Evolutionary conservation across 1,140 invertebrate species (phyloP).

Genomic region (Drosophila hydei): DNA sequence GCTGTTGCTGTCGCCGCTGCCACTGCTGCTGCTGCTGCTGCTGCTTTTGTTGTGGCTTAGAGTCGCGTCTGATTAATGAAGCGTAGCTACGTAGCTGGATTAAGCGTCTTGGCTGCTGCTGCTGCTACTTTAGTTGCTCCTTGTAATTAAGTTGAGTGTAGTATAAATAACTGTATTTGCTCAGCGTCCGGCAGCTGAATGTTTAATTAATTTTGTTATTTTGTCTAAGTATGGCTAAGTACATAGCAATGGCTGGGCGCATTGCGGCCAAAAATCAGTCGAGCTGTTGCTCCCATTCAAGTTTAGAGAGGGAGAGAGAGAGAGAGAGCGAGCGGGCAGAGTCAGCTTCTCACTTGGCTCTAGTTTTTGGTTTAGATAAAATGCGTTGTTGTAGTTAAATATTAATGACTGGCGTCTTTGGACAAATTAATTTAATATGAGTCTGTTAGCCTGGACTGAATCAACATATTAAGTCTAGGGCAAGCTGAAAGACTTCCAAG

Average conservation of each 20-base stretch:
- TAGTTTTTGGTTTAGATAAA: not conserved
- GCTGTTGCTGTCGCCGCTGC: slow-evolving; percentile 23
- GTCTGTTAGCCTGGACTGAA: not conserved
- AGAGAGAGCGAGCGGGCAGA: no score
- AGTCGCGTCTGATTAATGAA: slow-evolving; percentile 80
- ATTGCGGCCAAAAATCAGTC: slow-evolving; percentile 27
- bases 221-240: slow-evolving; percentile 70
- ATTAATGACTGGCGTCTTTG: slow-evolving; percentile 1
- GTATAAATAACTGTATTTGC: slow-evolving; percentile 81
- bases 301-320: no score
- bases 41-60: slow-evolving; percentile 74
- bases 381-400: not conserved
- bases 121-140: slow-evolving; percentile 55
- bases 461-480: no score
- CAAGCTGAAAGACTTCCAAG: no score
- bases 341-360: no score
- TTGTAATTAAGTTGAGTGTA: slow-evolving; percentile 81
- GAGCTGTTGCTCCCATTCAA: not conserved
- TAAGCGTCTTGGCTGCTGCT: slow-evolving; percentile 53
- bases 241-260: slow-evolving; percentile 46
- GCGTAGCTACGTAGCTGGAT: slow-evolving; percentile 76
- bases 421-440: not conserved
- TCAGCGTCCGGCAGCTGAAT: slow-evolving; percentile 54
- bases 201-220: slow-evolving; percentile 82
- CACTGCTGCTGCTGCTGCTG: slow-evolving; percentile 32